Evolutionary conservation across 2,888 invertebrate species (phyloP), one percentile per base, ranked within the genome.

Genomic region (Lithodes maja): DNA sequence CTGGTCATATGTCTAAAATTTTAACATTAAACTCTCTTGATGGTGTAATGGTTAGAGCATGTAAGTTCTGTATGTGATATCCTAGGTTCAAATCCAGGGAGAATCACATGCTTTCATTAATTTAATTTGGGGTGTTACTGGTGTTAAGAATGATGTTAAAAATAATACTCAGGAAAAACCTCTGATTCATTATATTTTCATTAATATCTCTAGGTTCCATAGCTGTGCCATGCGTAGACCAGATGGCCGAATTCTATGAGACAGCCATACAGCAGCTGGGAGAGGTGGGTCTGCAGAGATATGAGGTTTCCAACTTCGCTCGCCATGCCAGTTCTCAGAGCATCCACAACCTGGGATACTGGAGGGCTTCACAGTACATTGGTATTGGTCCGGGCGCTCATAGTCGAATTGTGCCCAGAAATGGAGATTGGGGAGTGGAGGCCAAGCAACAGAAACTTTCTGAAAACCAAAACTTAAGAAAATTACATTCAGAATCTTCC

Each of bases 311-410:
- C 7, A 92, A 92, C 80, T 92, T 92, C 85, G 91, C 92, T 1
- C 87, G 85, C 50, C n/a, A 55, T 54, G 50, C 68, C 49, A 79
- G 54, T 49, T 74, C 89, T 49, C 80, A 92, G 55, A 87, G 92
- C 17, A 49, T 78, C 7, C 92, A 92, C 75, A 92, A 92, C 83
- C 75, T 78, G 61, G 77, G 80, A 2, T 92, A 92, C 68, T 92
- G 92, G 92, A 68, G 87, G 54, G 92, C 92, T 2, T 88, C 88
- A 1, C 92, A 92, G 75, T 92, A 92, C 78, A 85, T 92, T 17
- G 92, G 92, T 17, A 84, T 92, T 1, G 92, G 92, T 2, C 92
- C 92, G 17, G 92, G 92, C 49, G 92, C 92, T 68, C 92, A 92
- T 90, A 89, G 92, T 33, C 84, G 92, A 33, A 61, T 92, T 12